Conservation (phyloP, 1,140 invertebrate genomes). For the Proales similis region DNA sequence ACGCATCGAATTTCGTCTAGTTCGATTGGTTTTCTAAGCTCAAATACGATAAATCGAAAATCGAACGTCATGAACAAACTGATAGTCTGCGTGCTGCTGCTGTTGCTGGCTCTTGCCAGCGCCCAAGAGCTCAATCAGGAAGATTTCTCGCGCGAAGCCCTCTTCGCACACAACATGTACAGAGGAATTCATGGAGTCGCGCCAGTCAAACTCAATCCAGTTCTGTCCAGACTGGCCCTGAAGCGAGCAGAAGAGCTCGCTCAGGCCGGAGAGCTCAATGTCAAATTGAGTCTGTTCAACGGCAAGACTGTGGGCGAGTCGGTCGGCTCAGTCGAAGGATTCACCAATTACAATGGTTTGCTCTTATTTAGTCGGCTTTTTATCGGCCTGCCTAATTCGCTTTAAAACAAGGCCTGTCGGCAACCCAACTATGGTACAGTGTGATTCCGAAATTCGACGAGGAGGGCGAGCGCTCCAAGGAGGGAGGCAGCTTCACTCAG, state of each 20-base stretch:
- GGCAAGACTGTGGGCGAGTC: constrained; percentile 11
- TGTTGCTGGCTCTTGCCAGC: too few relatives aligned
- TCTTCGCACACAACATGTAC: constrained; percentile 67
- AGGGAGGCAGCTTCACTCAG: constrained; percentile 80
- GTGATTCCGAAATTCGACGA: constrained; percentile 70
- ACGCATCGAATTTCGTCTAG: too few relatives aligned
- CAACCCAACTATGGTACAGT: constrained; percentile 74
- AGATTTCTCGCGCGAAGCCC: constrained; percentile 11
- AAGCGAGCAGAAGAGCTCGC: constrained; percentile 72
- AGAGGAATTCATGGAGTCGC: constrained; percentile 65
- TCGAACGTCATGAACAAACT: too few relatives aligned
- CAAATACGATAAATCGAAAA: too few relatives aligned
- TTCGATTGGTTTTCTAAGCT: too few relatives aligned
- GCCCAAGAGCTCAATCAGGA: not conserved
- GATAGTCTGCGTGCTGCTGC: too few relatives aligned
- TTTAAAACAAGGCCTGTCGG: constrained; percentile 42
- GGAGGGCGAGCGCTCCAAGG: constrained; percentile 63
- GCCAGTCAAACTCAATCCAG: constrained; percentile 61
- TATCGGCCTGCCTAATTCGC: too few relatives aligned
- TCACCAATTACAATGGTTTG: constrained; percentile 19
- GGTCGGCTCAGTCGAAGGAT: constrained; percentile 5
- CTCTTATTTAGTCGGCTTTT: too few relatives aligned
- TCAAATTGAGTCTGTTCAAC: not conserved
- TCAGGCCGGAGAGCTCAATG: constrained; percentile 53
- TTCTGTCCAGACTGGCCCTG: constrained; percentile 60